Evolutionary conservation across 1,140 invertebrate species (phyloP).

Genomic region (Galleria mellonella): DNA sequence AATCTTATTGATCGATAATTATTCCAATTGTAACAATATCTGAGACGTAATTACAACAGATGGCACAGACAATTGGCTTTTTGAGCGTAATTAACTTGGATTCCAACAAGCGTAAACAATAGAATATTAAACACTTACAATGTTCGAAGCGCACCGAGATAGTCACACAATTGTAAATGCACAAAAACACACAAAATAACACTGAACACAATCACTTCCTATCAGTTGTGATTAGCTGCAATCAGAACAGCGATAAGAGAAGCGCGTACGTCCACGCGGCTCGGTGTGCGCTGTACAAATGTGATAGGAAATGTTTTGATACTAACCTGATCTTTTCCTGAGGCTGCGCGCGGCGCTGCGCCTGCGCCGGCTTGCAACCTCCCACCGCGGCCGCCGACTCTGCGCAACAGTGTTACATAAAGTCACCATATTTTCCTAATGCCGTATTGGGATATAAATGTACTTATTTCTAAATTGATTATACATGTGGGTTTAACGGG

Average conservation of each 20-base stretch:
- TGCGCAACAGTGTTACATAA: slow-evolving; percentile 51
- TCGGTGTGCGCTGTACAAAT: slow-evolving; percentile 30
- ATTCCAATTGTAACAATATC: too few relatives aligned
- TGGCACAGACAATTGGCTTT: too few relatives aligned
- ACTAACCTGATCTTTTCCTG: slow-evolving; percentile 62
- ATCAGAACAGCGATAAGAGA: not conserved
- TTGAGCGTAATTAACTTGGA: too few relatives aligned
- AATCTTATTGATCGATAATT: too few relatives aligned
- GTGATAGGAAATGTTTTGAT: slow-evolving; percentile 40
- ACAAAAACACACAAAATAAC: slow-evolving; percentile 11
- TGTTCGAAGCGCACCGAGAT: too few relatives aligned
- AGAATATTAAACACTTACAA: too few relatives aligned
- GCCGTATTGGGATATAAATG: not conserved
- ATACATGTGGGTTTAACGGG: too few relatives aligned
- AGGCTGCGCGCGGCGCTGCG: slow-evolving; percentile 33
- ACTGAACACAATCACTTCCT: slow-evolving; percentile 18
- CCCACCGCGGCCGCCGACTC: slow-evolving; percentile 36
- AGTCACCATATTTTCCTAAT: slow-evolving; percentile 20
- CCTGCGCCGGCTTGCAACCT: slow-evolving; percentile 38
- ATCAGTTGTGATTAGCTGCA: not conserved
- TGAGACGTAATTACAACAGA: too few relatives aligned
- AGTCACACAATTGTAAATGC: not conserved
- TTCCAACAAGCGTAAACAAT: too few relatives aligned
- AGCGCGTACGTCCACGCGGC: slow-evolving; percentile 24
- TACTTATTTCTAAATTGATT: too few relatives aligned